Evolutionary conservation across 2,888 invertebrate species (phyloP).

Genomic region (Anagyrus pseudococci): DNA sequence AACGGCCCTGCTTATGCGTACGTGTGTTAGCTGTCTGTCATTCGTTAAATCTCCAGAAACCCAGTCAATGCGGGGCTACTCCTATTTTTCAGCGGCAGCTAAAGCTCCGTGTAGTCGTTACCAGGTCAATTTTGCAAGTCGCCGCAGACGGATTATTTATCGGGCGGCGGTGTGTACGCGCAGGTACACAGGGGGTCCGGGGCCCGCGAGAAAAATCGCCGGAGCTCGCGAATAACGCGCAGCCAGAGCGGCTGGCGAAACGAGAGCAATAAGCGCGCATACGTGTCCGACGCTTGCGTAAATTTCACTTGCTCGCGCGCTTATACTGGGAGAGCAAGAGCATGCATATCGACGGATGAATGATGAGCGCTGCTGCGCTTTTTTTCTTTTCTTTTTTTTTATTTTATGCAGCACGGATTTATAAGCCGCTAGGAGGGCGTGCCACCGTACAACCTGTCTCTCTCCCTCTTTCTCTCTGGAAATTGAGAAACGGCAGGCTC

Average conservation of each 20-base stretch:
- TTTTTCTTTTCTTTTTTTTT: not conserved
- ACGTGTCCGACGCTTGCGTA: not conserved
- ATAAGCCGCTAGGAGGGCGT: constrained; percentile 4
- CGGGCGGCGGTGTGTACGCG: not conserved
- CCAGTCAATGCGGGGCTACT: not conserved
- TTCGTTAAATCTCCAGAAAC: not conserved
- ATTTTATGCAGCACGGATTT: not conserved
- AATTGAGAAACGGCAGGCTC: constrained; percentile 14
- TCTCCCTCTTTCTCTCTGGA: not conserved
- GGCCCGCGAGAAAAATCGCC: too few relatives aligned
- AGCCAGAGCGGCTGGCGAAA: not conserved
- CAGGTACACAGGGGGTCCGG: too few relatives aligned
- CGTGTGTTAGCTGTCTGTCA: too few relatives aligned
- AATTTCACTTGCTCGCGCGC: not conserved
- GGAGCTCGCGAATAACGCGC: not conserved
- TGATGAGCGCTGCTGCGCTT: not conserved
- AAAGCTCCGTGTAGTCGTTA: not conserved
- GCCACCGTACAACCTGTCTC: not conserved
- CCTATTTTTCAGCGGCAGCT: not conserved
- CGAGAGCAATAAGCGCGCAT: not conserved
- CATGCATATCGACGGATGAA: not conserved
- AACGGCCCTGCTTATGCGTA: too few relatives aligned
- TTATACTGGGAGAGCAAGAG: too few relatives aligned
- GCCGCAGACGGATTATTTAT: not conserved
- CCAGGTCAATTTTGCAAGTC: not conserved